These are phyloP conservation scores for Meandrusa payeni DNA, from an alignment of 2,888 invertebrate genomes.

Conservation along the genomic window DNA sequence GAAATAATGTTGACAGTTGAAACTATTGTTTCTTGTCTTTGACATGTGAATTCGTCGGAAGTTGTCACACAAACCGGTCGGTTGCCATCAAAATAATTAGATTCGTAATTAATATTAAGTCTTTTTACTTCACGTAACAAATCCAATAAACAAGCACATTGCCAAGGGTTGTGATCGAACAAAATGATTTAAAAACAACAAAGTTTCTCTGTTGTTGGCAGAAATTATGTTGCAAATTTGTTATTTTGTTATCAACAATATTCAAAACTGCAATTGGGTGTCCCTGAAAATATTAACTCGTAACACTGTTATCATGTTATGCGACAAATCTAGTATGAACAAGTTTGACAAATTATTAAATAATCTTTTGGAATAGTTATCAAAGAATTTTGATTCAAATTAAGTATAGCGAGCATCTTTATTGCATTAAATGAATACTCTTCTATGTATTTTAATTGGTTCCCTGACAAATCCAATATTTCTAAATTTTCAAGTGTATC, in stretches of 20 bases:
- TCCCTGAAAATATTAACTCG: conserved; percentile 54
- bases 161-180: conserved; percentile 66
- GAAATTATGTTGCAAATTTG: conserved; percentile 59
- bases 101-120: conserved; percentile 48
- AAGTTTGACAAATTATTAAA: conserved; percentile 47
- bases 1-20: no score
- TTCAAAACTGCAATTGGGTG: conserved; percentile 51
- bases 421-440: conserved; percentile 46
- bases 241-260: conserved; percentile 54
- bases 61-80: conserved; percentile 56
- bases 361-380: conserved; percentile 46
- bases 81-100: conserved; percentile 46
- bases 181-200: no score
- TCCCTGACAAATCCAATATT: conserved; percentile 49
- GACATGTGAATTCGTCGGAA: conserved; percentile 46
- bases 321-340: conserved; percentile 49
- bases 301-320: conserved; percentile 50
- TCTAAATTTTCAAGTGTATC: conserved; percentile 37
- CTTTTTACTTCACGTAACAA: conserved; percentile 53
- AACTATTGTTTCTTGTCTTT: conserved; percentile 46
- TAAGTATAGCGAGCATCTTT: conserved; percentile 46
- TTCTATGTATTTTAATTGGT: conserved; percentile 45
- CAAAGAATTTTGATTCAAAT: conserved; percentile 51
- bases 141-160: conserved; percentile 58
- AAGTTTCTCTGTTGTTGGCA: conserved; percentile 54